These are phyloP conservation scores for Myxocyprinus asiaticus DNA, from an alignment of 2,113 vertebrate species.

Conservation along the genomic window DNA sequence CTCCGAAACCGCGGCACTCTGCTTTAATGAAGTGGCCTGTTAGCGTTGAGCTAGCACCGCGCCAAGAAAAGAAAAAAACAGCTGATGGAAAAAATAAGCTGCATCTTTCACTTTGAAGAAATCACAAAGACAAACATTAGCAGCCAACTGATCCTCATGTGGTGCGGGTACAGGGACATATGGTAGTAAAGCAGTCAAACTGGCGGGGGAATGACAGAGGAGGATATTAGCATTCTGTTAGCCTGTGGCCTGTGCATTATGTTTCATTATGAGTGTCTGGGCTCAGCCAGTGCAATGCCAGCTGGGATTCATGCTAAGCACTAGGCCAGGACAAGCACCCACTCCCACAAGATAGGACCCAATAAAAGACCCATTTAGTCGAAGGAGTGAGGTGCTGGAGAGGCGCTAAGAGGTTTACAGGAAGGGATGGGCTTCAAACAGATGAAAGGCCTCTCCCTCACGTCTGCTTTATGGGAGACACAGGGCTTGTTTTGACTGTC, in stretches of 20 bases:
- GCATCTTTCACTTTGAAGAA: slow-evolving; percentile 33
- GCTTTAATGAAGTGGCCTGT: slow-evolving; percentile 55
- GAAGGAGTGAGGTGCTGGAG: slow-evolving; percentile 15
- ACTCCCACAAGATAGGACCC: slow-evolving; percentile 36
- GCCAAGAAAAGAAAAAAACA: slow-evolving; percentile 40
- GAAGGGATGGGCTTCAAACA: slow-evolving; percentile 32
- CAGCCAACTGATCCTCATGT: slow-evolving; percentile 11
- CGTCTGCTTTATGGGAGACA: slow-evolving; percentile 46
- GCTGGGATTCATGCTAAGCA: slow-evolving; percentile 35
- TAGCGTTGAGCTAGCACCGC: slow-evolving; percentile 54
- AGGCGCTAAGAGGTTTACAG: slow-evolving; percentile 37
- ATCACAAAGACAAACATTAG: slow-evolving; percentile 42
- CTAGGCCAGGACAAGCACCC: slow-evolving; percentile 37
- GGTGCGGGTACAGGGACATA: neutral
- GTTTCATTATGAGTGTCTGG: slow-evolving; percentile 42
- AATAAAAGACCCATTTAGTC: slow-evolving; percentile 41
- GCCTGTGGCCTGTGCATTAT: slow-evolving; percentile 31
- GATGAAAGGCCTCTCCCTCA: slow-evolving; percentile 54
- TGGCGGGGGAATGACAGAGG: slow-evolving; percentile 3
- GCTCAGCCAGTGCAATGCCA: slow-evolving; percentile 9
- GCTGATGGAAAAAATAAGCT: slow-evolving; percentile 31
- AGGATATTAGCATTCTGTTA: slow-evolving; percentile 41
- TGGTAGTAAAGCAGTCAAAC: slow-evolving; percentile 9
- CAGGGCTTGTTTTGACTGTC: slow-evolving; percentile 50
- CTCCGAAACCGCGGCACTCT: slow-evolving; percentile 54